phyloP scores from a whole-genome alignment of 2,113 vertebrate genomes.

The Alethe castanea region DNA sequence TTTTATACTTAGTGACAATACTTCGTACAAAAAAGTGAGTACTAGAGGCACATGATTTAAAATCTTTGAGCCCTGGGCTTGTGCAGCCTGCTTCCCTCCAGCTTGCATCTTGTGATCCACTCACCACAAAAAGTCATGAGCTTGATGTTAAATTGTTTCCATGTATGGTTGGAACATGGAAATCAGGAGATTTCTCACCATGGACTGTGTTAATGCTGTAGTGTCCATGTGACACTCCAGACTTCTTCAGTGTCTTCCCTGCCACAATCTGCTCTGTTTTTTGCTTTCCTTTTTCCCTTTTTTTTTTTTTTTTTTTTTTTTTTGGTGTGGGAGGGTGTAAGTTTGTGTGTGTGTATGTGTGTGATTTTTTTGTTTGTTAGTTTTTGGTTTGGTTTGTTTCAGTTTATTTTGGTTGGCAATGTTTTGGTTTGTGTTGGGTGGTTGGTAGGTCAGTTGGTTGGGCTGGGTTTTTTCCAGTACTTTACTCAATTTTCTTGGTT shows the following conservation, averaged over 20 bases:
- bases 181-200: background rate
- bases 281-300: background rate
- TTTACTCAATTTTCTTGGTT: background rate
- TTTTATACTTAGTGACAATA: background rate
- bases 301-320: no score
- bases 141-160: background rate
- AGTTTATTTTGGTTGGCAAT: background rate
- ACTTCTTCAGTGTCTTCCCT: background rate
- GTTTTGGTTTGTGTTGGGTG: background rate
- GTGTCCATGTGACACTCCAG: background rate
- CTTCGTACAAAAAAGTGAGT: background rate
- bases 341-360: background rate
- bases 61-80: background rate
- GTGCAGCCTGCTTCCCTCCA: background rate
- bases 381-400: rapidly evolving
- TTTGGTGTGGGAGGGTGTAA: no score
- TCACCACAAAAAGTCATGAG: background rate
- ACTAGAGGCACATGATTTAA: background rate
- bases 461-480: background rate
- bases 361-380: background rate
- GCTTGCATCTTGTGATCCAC: background rate
- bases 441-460: background rate
- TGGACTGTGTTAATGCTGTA: background rate
- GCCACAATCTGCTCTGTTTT: rapidly evolving
- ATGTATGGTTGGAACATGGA: background rate